Base-by-base conservation (phyloP, 2,113 vertebrate genomes). In the Coryphaenoides rupestris region DNA sequence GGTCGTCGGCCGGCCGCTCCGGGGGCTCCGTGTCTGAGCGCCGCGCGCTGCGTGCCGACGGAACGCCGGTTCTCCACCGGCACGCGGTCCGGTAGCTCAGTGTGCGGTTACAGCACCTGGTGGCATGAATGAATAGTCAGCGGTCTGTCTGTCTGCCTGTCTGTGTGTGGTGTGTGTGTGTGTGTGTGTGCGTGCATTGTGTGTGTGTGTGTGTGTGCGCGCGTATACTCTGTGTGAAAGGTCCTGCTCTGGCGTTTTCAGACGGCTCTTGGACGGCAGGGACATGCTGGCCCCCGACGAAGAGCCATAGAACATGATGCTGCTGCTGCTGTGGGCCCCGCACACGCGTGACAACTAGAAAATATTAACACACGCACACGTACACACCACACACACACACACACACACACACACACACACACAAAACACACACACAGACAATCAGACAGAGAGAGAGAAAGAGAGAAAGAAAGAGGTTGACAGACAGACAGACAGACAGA, bases 201-300 rank as follows among this genome's bases (percentile, higher is more conserved):
- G 21, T 56, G 55, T 56, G 54, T 2, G 19, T 61, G 58, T 21
- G 19, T 49, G 19, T 21, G 12, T 17, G 60, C 21, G 24, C 15
- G 50, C 15, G 24, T 13, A 16, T 66, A 87, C 86, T n/a, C 82
- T 91, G 93, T 0, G 95, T 96, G 69, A 98, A n/a, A 90, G 58
- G 96, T 93, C 19, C 93, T 92, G 85, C 94, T 89, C 88, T 97
- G 96, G 13, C 95, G 93, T 81, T 95, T n/a, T 97, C 72, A 98
- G 86, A 9, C 92, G 94, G 85, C 66, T 92, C 87, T 96, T 98
- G 82, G 93, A 91, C 0, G 95, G 95, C 0, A 96, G 93, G 63
- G 94, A 92, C 96, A 95, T 94, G 82, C 87, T 89, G 67, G 91
- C 86, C 83, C 87, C 87, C 0, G 90, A 90, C 5, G 94, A 93